A percentile compares a stretch with the other conserved stretches of the same genome.
Conservation (phyloP, 2,113 vertebrate genomes). For the Sorex fumeus region DNA sequence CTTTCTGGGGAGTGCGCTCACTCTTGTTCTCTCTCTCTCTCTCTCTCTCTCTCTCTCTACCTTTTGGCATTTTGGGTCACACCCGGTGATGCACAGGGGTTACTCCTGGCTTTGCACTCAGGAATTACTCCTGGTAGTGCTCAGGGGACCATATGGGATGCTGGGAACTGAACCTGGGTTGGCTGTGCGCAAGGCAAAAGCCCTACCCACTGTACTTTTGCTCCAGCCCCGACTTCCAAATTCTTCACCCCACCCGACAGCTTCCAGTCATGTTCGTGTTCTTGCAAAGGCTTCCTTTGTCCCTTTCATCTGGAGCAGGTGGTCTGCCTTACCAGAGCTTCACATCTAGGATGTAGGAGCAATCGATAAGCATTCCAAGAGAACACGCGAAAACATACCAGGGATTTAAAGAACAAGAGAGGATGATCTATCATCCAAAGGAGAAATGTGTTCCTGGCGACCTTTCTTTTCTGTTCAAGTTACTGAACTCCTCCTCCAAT, state of each 20-base stretch:
- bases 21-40: no score
- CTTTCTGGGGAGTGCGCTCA: no score
- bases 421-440: background rate
- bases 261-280: background rate
- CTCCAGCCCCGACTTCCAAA: no score
- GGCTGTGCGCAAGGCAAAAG: no score
- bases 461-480: background rate
- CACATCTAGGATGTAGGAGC: conserved; percentile 10
- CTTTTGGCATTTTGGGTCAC: no score
- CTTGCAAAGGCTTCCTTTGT: background rate
- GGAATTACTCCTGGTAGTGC: no score
- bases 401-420: background rate
- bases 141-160: no score
- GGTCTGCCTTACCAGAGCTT: background rate
- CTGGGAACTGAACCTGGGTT: no score
- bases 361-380: background rate
- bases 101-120: no score
- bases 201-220: no score
- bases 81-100: no score
- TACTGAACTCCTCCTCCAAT: background rate
- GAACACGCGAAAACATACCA: background rate
- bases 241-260: background rate
- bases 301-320: background rate
- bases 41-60: no score
- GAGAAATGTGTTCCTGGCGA: background rate